Evolutionary conservation across 2,113 vertebrate genomes (phyloP).

Genomic region (Micronycteris hirsuta): DNA sequence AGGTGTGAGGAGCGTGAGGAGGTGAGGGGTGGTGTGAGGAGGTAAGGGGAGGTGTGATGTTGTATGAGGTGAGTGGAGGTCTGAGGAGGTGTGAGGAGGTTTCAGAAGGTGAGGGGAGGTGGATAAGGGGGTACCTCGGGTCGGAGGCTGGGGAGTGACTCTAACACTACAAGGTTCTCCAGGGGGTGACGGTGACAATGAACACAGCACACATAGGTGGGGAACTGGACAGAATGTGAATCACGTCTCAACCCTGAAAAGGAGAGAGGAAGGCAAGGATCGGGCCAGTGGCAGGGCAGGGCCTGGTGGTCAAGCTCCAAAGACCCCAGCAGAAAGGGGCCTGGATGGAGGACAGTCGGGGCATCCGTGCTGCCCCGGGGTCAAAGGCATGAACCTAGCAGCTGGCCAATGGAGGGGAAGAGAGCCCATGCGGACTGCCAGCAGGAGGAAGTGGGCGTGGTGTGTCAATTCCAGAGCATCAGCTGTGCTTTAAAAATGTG

Average conservation of each 20-base stretch:
- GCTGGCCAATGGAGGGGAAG: not conserved
- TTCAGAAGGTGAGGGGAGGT: too few relatives aligned
- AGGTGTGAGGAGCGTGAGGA: too few relatives aligned
- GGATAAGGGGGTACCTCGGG: not conserved
- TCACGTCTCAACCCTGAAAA: not conserved
- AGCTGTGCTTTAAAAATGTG: not conserved
- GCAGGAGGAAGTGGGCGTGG: not conserved
- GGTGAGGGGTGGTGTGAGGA: not conserved
- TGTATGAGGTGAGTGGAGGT: not conserved
- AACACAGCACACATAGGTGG: not conserved
- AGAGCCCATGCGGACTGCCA: too few relatives aligned
- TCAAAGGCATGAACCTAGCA: accelerated
- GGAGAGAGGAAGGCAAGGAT: not conserved
- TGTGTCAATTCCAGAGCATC: not conserved
- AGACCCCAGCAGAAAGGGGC: not conserved
- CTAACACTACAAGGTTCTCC: not conserved
- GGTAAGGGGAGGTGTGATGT: not conserved
- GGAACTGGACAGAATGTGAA: not conserved
- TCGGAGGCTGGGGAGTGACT: not conserved
- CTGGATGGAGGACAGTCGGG: not conserved
- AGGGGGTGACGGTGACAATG: not conserved
- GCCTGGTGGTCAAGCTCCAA: not conserved
- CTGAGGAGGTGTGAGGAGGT: not conserved
- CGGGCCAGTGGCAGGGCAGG: not conserved
- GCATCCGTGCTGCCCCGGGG: accelerated